phyloP scores from a whole-genome alignment of 2,797 vertebrate genomes.

The Orestias chungarensis region DNA sequence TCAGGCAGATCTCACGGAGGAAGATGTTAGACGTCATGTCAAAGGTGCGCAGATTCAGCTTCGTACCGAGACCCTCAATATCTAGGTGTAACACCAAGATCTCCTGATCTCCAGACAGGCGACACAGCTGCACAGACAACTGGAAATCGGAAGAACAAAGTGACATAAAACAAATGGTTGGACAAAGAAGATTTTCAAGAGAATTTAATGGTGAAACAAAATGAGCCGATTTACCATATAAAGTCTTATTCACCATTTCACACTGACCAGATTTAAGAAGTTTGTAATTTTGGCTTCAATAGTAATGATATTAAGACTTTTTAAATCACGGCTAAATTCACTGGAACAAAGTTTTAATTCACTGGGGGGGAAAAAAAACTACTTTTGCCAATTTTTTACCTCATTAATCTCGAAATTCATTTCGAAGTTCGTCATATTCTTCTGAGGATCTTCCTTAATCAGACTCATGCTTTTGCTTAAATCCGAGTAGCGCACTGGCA shows the following conservation, averaged over 20 bases:
- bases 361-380: too few species aligned
- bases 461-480: conserved; percentile 70
- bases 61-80: conserved; percentile 89
- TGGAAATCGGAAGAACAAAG: conserved; percentile 48
- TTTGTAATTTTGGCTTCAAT: background rate
- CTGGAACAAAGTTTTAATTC: background rate
- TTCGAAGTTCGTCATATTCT: conserved; percentile 90
- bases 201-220: background rate
- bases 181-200: background rate
- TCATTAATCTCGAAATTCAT: conserved; percentile 90
- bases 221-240: background rate
- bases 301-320: too few species aligned
- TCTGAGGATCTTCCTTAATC: conserved; percentile 81
- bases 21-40: conserved; percentile 91
- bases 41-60: conserved; percentile 88
- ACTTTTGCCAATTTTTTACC: too few species aligned
- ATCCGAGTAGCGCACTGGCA: conserved; percentile 59
- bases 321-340: background rate
- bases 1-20: conserved; percentile 90
- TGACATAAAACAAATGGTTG: background rate
- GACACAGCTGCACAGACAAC: conserved; percentile 91
- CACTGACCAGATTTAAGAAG: too few species aligned
- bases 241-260: background rate
- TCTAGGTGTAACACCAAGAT: conserved; percentile 85
- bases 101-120: conserved; percentile 79